A percentile compares a stretch with the other conserved stretches of the same genome.
Conservation (phyloP, 2,113 vertebrate species). For the Albula glossodonta region DNA sequence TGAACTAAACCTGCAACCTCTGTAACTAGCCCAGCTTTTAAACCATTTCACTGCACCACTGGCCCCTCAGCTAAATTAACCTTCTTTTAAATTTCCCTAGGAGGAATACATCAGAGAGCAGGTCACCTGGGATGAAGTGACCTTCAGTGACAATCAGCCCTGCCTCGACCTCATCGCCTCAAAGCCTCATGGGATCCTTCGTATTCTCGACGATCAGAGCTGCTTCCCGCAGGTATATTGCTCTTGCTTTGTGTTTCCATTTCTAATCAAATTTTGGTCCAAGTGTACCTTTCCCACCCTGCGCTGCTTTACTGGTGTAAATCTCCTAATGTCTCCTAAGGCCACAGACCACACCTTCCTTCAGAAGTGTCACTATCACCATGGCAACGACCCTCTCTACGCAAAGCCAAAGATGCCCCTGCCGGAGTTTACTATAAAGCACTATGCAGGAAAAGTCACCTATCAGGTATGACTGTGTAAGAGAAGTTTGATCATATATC, state of each 20-base stretch:
- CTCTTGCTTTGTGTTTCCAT: background rate
- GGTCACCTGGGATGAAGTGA: conserved; percentile 86
- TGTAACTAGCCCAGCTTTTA: no score
- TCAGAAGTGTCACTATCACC: conserved; percentile 99
- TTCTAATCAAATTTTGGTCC: background rate
- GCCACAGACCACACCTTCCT: conserved; percentile 98
- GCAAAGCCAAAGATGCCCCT: conserved; percentile 96
- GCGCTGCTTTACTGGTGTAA: conserved; percentile 13
- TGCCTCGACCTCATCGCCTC: conserved; percentile 94
- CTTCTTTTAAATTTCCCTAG: conserved; percentile 53
- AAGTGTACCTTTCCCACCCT: background rate
- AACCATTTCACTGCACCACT: no score
- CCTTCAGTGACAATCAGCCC: conserved; percentile 85
- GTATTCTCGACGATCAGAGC: conserved; percentile 95
- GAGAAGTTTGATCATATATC: background rate
- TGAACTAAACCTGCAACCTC: no score
- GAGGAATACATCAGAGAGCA: conserved; percentile 94
- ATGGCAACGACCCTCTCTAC: conserved; percentile 82
- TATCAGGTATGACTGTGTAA: conserved; percentile 80
- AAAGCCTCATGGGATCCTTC: conserved; percentile 91
- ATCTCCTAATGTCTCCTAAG: conserved; percentile 57
- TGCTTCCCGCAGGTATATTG: conserved; percentile 87
- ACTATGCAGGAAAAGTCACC: conserved; percentile 93
- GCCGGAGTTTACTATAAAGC: conserved; percentile 93
- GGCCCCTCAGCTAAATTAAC: background rate